Evolutionary conservation across 2,797 vertebrate species (phyloP), one percentile per base, ranked within the genome.

Genomic region (Molossus alvarezi): DNA sequence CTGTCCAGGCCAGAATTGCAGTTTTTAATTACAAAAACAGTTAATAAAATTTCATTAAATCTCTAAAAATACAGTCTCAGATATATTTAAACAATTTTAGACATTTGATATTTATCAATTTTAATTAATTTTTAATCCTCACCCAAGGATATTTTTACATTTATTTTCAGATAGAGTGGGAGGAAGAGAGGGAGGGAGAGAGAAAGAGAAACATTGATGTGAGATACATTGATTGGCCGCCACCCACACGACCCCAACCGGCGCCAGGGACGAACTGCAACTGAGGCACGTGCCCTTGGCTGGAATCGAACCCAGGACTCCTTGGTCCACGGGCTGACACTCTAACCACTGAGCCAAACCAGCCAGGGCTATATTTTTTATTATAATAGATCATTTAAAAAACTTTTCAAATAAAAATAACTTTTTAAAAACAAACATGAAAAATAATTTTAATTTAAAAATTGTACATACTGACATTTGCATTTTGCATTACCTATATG

Each of bases 381-480:
- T 81, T 85, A n/a, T 57, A 92, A 86, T 69, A 83, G 23, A 13
- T 57, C 51, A 62, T 20, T 95, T 76, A 25, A 41, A 45, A 88
- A 88, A 84, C 9, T 9, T 76, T 64, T 48, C 76, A 29, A 82
- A 89, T 29, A 86, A 91, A 71, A 87, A 21, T 48, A 60, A 62
- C 51, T 90, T 77, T 76, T 57, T 64, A 7, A 88, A 95, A 91
- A 58, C 8, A 57, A 75, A 91, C 1, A 27, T 48, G 27, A 91
- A 94, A 77, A 76, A 60, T 8, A 48, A 72, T 9, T 79, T 87
- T 75, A 71, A 64, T 37, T 60, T 21, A 62, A 73, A 86, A 91
- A 71, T 37, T 73, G 27, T 21, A 53, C 37, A 55, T 60, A 23
- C 13, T 51, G 17, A 41, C 60, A 86, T 58, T 88, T 57, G 53